phyloP scores from a whole-genome alignment of 2,797 vertebrate genomes.

The Luscinia megarhynchos region DNA sequence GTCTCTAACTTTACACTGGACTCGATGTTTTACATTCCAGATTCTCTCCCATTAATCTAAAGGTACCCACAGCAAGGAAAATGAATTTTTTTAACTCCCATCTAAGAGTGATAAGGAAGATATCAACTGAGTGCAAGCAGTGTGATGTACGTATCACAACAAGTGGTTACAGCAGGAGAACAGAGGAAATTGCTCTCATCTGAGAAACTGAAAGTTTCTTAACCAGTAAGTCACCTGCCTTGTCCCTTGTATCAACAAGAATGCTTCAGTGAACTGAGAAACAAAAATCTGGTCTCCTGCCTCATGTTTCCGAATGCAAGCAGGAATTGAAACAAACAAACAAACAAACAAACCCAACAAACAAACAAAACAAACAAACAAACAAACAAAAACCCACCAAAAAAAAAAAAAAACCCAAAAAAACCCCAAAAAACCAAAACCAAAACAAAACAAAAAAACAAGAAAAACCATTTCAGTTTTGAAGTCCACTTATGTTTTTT shows the following conservation, averaged over 20 bases:
- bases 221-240: not conserved
- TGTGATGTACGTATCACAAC: rapidly evolving
- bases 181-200: not conserved
- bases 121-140: not conserved
- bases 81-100: not conserved
- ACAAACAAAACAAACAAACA: too few relatives aligned
- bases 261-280: not conserved
- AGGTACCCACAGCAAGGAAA: not conserved
- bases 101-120: not conserved
- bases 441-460: too few relatives aligned
- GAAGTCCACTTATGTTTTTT: not conserved
- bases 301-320: not conserved
- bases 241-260: not conserved
- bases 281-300: not conserved
- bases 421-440: too few relatives aligned
- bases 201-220: not conserved
- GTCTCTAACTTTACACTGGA: not conserved
- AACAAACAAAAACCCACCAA: too few relatives aligned
- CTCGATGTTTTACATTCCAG: not conserved
- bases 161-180: not conserved
- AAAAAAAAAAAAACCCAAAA: too few relatives aligned
- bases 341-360: too few relatives aligned
- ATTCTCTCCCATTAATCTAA: not conserved
- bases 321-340: not conserved
- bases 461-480: not conserved